Percentiles rank a stretch among this genome's conserved stretches.
Evolutionary conservation across 2,113 vertebrate species (phyloP).

Genomic region (Melanotaenia duboulayi): DNA sequence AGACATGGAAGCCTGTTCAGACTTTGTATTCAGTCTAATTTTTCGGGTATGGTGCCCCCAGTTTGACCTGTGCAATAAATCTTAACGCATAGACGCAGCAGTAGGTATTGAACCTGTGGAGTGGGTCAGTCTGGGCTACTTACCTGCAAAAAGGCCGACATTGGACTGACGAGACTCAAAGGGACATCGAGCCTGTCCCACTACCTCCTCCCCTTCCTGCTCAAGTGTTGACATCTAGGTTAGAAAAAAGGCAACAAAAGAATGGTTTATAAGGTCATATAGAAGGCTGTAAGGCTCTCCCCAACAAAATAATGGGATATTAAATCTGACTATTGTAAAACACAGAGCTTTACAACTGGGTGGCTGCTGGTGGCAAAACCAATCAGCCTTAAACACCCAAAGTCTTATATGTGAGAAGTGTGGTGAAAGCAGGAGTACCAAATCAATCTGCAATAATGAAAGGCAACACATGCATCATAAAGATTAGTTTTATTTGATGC

Average conservation of each 20-base stretch:
- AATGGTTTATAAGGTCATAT: slow-evolving; percentile 4
- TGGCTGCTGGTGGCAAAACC: slow-evolving; percentile 13
- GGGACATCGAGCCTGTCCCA: slow-evolving; percentile 92
- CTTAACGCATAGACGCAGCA: background rate
- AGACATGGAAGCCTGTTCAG: background rate
- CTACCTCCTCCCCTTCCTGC: slow-evolving; percentile 91
- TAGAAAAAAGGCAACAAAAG: slow-evolving; percentile 22
- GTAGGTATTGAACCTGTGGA: background rate
- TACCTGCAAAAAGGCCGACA: slow-evolving; percentile 92
- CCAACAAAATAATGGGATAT: background rate
- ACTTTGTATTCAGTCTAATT: background rate
- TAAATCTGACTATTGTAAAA: slow-evolving; percentile 36
- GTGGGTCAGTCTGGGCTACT: slow-evolving; percentile 25
- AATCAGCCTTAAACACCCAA: slow-evolving; percentile 7
- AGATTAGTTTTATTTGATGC: slow-evolving; percentile 56
- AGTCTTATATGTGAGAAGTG: slow-evolving; percentile 12
- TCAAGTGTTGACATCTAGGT: slow-evolving; percentile 85
- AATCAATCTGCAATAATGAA: slow-evolving; percentile 43
- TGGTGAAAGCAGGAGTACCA: background rate
- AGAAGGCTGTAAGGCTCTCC: background rate
- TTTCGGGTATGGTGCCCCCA: background rate
- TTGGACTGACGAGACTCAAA: slow-evolving; percentile 93
- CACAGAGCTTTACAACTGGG: background rate
- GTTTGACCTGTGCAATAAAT: background rate
- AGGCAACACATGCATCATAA: slow-evolving; percentile 44